Evolutionary conservation across 2,113 vertebrate species (phyloP), one percentile per base, ranked within the genome.

Genomic region (Callipepla californica): DNA sequence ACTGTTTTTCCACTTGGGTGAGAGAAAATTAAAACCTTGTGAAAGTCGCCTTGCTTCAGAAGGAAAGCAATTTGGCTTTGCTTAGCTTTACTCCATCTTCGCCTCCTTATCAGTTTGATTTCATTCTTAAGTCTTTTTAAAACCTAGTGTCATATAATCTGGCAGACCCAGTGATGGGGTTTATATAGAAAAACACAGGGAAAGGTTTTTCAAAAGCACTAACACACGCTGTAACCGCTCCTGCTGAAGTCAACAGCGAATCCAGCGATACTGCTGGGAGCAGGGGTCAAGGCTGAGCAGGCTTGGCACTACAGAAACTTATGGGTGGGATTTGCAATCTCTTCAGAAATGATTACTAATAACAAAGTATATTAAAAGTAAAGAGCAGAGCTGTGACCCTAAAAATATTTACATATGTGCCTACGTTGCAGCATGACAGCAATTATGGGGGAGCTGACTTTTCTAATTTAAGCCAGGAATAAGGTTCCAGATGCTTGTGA

Each of bases 331-430:
- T 95, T 94, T 95, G 92, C 80, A 75, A 50, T 58, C 62, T 86
- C 80, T 88, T 86, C 32, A 91, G 51, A 85, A 82, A 30, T 0
- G 0, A 95, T 92, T 83, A 80, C 42, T 76, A 89, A 91, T 77
- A 96, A 93, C 63, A 90, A 92, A 94, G 57, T 79, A 76, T 92
- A 87, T 93, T 85, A 89, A 96, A 95, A 94, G 78, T 55, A 91
- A 75, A 96, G 68, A 94, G 63, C 81, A 89, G 80, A 73, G 70
- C 30, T 77, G 65, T 91, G 92, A 90, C 87, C 89, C 78, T 66
- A 75, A 92, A 95, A 89, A 93, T 91, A 94, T 95, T 96, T 91
- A 94, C 51, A 42, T 87, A 89, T 63, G 55, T 78, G 87, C 59
- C 85, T 82, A 55, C 50, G 72, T 96, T 34, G 11, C 87, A 94